These are phyloP conservation scores for Artemia sp. DNA, from an alignment of 2,888 invertebrate species.

Conservation along the genomic window DNA sequence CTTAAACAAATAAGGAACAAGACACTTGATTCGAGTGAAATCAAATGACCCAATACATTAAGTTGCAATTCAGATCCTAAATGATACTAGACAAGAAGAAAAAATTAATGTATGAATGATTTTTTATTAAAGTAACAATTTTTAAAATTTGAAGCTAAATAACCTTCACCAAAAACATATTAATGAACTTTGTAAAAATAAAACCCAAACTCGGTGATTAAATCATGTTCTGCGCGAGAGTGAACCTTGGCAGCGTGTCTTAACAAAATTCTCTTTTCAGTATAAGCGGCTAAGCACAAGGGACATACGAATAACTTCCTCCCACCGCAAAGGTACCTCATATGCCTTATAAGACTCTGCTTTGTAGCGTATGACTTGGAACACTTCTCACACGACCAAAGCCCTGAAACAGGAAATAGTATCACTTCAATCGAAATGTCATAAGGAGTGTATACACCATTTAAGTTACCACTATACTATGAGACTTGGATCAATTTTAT, in stretches of 20 bases:
- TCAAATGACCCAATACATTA: too few relatives aligned
- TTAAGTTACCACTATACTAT: neutral
- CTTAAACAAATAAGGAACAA: too few relatives aligned
- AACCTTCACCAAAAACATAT: too few relatives aligned
- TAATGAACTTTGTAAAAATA: too few relatives aligned
- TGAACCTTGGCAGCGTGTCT: neutral
- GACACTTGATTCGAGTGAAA: too few relatives aligned
- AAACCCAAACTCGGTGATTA: too few relatives aligned
- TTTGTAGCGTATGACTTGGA: slow-evolving; percentile 11
- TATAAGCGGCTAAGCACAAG: neutral
- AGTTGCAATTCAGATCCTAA: too few relatives aligned
- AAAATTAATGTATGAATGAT: too few relatives aligned
- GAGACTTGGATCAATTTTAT: slow-evolving; percentile 12
- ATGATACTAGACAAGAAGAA: too few relatives aligned
- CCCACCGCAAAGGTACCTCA: slow-evolving; percentile 6
- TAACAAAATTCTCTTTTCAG: slow-evolving; percentile 9
- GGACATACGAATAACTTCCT: neutral
- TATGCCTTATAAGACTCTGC: slow-evolving; percentile 8
- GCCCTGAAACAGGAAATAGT: slow-evolving; percentile 6
- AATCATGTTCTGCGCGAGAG: too few relatives aligned
- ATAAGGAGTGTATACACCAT: neutral
- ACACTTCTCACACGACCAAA: slow-evolving; percentile 9
- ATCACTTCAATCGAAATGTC: neutral
- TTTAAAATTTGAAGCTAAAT: too few relatives aligned
- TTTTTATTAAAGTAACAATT: too few relatives aligned